These are phyloP conservation scores for Chloroceryle aenea DNA, from an alignment of 2,113 vertebrate species.

Conservation along the genomic window DNA sequence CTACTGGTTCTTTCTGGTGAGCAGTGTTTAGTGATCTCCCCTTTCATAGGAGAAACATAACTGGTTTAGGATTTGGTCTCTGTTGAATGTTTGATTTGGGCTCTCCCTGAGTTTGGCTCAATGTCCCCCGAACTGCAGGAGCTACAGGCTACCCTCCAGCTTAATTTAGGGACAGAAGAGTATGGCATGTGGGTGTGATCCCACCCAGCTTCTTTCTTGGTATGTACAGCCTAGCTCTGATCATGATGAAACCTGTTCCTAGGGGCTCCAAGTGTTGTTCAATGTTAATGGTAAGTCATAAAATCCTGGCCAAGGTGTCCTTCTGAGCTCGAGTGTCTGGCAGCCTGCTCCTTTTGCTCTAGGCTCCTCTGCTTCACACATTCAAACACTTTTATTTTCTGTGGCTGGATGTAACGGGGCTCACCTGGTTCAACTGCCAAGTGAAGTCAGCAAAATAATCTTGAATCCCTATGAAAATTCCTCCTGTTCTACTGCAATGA, in stretches of 20 bases:
- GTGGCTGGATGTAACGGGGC: neutral
- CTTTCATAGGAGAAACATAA: neutral
- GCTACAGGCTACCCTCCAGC: neutral
- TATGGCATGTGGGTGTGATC: neutral
- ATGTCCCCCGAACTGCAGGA: neutral
- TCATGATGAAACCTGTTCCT: neutral
- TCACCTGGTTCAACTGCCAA: neutral
- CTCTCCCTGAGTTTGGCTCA: neutral
- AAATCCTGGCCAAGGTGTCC: constrained; percentile 7
- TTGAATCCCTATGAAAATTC: neutral
- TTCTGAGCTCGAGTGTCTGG: neutral
- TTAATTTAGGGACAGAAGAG: neutral
- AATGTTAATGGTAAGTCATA: constrained; percentile 8
- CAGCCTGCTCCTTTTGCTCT: constrained; percentile 23
- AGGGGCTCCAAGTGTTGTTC: neutral
- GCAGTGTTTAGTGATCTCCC: neutral
- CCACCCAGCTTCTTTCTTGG: neutral
- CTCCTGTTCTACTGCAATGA: neutral
- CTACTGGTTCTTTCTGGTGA: neutral
- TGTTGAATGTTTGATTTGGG: neutral
- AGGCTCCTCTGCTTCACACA: rapidly evolving
- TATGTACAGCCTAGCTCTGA: neutral
- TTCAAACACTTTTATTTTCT: constrained; percentile 14
- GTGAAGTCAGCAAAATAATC: neutral
- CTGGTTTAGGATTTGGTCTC: neutral